Base-by-base conservation (phyloP, 2,888 invertebrate species). In the Pristionchus fissidentatus region DNA sequence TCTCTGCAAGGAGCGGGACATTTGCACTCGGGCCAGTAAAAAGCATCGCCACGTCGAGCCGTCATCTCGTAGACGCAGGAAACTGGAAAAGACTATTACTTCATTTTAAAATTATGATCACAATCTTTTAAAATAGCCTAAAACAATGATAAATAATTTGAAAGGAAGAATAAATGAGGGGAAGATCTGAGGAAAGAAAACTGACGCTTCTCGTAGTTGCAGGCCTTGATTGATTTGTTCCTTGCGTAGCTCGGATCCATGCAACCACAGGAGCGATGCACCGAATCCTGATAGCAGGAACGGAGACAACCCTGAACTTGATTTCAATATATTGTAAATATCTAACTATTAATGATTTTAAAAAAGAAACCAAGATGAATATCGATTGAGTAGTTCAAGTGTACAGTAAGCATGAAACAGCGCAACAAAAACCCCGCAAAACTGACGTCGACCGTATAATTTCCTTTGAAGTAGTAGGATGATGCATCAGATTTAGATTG, bases 21-120 rank as follows among this genome's bases (percentile, higher is more conserved):
- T 43, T 26, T 70, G 60, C 87, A 87, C 52, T 86, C 70, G 3
- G 83, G 75, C 87, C 87, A 87, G 22, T 83, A 79, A 10, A 84
- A 86, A 2, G 86, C 86, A 79, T 87, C 87, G 35, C 87, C 85
- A 29, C 84, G 83, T 3, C 81, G 32, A 10, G 80, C 85, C 0
- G 85, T 84, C 13, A 85, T 55, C n/a, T 84, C 79, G 41, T 86
- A 85, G 15, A 87, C 84, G 78, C 88, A 88, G 0, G 70, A 49
- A 66, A 85, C 88, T 88, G 73, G 10, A 41, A 70, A 70, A 3
- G 15, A 62, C 19, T 66, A n/a, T 22, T 1, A 3, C 29, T 29
- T 32, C 19, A 60, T 19, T 10, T n/a, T n/a, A n/a, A n/a, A n/a
- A n/a, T n/a, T n/a, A n/a, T n/a, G n/a, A n/a, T n/a, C n/a, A n/a